phyloP scores from a whole-genome alignment of 2,797 vertebrate genomes.

The Lutjanus argentimaculatus region DNA sequence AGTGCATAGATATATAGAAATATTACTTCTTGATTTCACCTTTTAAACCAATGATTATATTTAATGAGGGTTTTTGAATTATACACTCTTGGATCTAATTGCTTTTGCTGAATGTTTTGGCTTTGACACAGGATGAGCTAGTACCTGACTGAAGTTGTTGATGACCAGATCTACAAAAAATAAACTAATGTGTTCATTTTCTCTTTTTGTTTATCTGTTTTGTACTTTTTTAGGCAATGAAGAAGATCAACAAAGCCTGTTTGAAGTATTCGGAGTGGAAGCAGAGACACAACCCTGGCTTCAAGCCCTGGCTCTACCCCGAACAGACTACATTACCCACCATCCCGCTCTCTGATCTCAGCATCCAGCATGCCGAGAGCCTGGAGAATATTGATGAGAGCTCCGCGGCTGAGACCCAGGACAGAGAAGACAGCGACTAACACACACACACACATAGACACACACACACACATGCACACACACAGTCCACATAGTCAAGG shows the following conservation, averaged over 20 bases:
- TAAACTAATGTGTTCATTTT: not conserved
- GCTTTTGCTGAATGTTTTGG: not conserved
- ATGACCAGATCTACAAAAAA: not conserved
- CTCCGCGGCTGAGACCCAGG: slow-evolving; percentile 86
- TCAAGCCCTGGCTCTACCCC: slow-evolving; percentile 95
- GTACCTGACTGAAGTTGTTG: not conserved
- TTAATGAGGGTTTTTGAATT: not conserved
- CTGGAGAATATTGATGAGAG: slow-evolving; percentile 98
- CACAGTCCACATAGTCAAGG: too few relatives aligned
- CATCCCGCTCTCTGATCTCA: slow-evolving; percentile 91
- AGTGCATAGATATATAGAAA: not conserved
- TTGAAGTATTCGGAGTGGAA: slow-evolving; percentile 96
- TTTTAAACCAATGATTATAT: not conserved
- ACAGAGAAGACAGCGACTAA: slow-evolving; percentile 87
- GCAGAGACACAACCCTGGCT: slow-evolving; percentile 89
- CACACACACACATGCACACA: slow-evolving; percentile 26
- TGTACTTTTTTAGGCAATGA: slow-evolving; percentile 89
- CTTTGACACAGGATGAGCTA: not conserved
- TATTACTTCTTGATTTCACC: not conserved
- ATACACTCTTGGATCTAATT: not conserved
- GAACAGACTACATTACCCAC: slow-evolving; percentile 92
- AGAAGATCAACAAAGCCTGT: slow-evolving; percentile 95
- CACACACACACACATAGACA: slow-evolving; percentile 32
- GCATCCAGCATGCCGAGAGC: slow-evolving; percentile 93
- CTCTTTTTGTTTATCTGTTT: not conserved